Conservation (phyloP, 2,113 vertebrate species). For the Numenius arquata region DNA sequence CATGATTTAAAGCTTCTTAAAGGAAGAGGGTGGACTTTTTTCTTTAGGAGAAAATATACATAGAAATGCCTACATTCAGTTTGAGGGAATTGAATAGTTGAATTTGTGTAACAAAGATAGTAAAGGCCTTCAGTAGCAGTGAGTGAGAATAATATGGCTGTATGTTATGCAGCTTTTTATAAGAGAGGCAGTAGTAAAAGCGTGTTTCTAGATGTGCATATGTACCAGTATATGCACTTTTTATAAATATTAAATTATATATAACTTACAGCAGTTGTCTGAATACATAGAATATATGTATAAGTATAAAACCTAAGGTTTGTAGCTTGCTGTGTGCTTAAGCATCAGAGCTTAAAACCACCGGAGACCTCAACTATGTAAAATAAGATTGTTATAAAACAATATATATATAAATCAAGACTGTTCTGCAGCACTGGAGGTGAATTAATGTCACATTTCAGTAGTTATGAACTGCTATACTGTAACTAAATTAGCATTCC, state of each 20-base stretch:
- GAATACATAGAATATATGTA: constrained; percentile 65
- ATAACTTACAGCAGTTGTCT: constrained; percentile 74
- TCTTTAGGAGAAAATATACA: constrained; percentile 64
- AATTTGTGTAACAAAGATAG: constrained; percentile 65
- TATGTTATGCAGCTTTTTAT: constrained; percentile 53
- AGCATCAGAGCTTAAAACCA: constrained; percentile 72
- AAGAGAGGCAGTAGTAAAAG: constrained; percentile 62
- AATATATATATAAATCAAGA: constrained; percentile 61
- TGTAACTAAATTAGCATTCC: constrained; percentile 82
- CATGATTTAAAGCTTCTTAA: constrained; percentile 64
- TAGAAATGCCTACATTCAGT: constrained; percentile 59
- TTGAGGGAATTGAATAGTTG: constrained; percentile 46
- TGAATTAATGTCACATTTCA: constrained; percentile 73
- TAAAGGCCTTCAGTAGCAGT: constrained; percentile 56
- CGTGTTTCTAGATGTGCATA: constrained; percentile 71
- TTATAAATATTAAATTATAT: constrained; percentile 75
- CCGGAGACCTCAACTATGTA: constrained; percentile 75
- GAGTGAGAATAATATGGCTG: constrained; percentile 41
- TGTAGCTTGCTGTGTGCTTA: constrained; percentile 73
- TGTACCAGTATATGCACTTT: constrained; percentile 70
- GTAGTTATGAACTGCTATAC: constrained; percentile 72
- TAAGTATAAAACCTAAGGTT: constrained; percentile 72
- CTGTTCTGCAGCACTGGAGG: constrained; percentile 71
- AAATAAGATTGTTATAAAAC: constrained; percentile 69
- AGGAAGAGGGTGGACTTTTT: constrained; percentile 40